Conservation (phyloP, 1,140 invertebrate species). For the Matsumurasca onukii region DNA sequence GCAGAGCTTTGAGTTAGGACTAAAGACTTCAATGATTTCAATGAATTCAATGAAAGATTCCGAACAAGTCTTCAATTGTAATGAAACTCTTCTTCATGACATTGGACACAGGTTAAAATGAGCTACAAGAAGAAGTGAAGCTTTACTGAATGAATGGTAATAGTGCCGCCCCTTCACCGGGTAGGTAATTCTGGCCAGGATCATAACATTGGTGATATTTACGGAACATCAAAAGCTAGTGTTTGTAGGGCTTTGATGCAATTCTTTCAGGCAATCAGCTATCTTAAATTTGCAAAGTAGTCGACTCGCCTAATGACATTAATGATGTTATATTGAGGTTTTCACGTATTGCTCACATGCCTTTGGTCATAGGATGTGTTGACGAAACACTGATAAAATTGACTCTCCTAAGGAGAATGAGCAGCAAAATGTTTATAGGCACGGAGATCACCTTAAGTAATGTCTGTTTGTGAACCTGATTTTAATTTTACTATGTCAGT, state of each 20-base stretch:
- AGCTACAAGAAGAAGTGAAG: no score
- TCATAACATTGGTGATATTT: constrained; percentile 37
- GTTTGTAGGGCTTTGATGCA: constrained; percentile 35
- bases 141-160: not conserved
- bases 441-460: constrained; percentile 13
- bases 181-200: constrained; percentile 39
- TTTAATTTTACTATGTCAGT: constrained; percentile 30
- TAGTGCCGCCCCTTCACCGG: constrained; percentile 35
- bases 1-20: no score
- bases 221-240: constrained; percentile 39
- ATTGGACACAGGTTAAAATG: not conserved
- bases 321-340: constrained; percentile 27
- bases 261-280: constrained; percentile 33
- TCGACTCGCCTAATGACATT: constrained; percentile 35
- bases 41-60: constrained; percentile 5
- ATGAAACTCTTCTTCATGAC: not conserved
- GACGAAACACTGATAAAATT: constrained; percentile 12
- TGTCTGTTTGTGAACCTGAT: constrained; percentile 12
- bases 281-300: constrained; percentile 33
- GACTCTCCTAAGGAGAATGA: constrained; percentile 9
- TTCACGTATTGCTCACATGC: constrained; percentile 3
- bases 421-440: not conserved
- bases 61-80: not conserved
- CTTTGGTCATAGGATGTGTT: constrained; percentile 7
- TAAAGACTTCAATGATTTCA: no score